Percentiles rank a stretch among this genome's conserved stretches.
Evolutionary conservation across 2,113 vertebrate genomes (phyloP).

Genomic region (Nesoenas mayeri): DNA sequence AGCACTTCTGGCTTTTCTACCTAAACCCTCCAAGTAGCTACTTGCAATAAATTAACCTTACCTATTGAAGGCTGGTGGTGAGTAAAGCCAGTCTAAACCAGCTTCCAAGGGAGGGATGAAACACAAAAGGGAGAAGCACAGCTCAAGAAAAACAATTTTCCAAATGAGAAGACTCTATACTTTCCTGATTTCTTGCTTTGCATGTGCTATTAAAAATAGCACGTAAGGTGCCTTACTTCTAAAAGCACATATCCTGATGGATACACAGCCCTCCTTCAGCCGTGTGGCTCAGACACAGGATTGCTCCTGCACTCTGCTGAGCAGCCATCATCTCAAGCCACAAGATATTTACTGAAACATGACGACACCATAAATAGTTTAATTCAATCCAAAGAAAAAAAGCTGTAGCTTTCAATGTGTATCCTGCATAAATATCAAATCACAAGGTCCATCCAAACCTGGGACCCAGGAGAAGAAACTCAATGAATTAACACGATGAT

Average conservation of each 20-base stretch:
- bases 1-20: neutral
- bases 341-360: slow-evolving; percentile 10
- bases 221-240: slow-evolving; percentile 7
- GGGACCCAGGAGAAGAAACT: neutral
- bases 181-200: slow-evolving; percentile 14
- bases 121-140: neutral
- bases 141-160: neutral
- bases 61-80: neutral
- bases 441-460: neutral
- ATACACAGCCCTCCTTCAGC: neutral
- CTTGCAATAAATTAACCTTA: slow-evolving; percentile 14
- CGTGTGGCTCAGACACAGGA: neutral
- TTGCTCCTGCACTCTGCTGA: neutral
- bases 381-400: slow-evolving; percentile 8
- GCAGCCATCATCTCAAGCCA: slow-evolving; percentile 14
- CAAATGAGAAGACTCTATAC: slow-evolving; percentile 16
- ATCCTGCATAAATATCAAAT: neutral
- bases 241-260: neutral
- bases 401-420: neutral
- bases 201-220: slow-evolving; percentile 33
- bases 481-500: neutral
- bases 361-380: slow-evolving; percentile 9
- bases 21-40: neutral
- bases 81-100: slow-evolving; percentile 30
- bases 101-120: neutral